Evolutionary conservation across 2,113 vertebrate genomes (phyloP).

Genomic region (Mirounga angustirostris): DNA sequence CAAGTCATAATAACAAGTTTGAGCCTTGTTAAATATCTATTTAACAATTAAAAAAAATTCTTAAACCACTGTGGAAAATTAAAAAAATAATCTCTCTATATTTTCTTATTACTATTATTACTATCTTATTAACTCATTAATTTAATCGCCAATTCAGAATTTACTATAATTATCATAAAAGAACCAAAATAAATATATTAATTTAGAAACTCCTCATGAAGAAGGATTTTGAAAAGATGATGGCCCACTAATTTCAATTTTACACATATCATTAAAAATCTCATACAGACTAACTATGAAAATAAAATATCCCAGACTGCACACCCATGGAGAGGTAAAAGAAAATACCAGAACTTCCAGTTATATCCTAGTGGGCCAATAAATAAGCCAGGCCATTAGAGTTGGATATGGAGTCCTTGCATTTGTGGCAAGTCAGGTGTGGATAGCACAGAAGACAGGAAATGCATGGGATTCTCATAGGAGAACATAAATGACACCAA

Average conservation of each 20-base stretch:
- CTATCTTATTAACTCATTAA: neutral
- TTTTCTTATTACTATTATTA: neutral
- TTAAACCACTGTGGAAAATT: neutral
- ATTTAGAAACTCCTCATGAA: neutral
- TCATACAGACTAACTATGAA: neutral
- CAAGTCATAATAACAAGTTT: neutral
- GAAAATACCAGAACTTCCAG: neutral
- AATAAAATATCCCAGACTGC: neutral
- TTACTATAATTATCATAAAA: neutral
- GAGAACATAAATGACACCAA: neutral
- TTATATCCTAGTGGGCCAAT: neutral
- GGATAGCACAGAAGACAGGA: neutral
- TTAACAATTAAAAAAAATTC: neutral
- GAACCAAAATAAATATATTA: neutral
- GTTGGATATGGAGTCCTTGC: neutral
- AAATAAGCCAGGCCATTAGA: neutral
- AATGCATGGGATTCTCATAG: neutral
- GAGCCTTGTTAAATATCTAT: neutral
- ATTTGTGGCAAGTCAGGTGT: neutral
- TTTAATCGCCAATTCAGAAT: slow-evolving; percentile 1
- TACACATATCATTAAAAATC: neutral
- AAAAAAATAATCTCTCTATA: neutral
- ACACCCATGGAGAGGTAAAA: neutral
- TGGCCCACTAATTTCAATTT: neutral
- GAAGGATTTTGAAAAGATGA: slow-evolving; percentile 1